These are phyloP conservation scores for Liodrosophila aerea DNA, from an alignment of 2,888 invertebrate genomes.

Conservation along the genomic window DNA sequence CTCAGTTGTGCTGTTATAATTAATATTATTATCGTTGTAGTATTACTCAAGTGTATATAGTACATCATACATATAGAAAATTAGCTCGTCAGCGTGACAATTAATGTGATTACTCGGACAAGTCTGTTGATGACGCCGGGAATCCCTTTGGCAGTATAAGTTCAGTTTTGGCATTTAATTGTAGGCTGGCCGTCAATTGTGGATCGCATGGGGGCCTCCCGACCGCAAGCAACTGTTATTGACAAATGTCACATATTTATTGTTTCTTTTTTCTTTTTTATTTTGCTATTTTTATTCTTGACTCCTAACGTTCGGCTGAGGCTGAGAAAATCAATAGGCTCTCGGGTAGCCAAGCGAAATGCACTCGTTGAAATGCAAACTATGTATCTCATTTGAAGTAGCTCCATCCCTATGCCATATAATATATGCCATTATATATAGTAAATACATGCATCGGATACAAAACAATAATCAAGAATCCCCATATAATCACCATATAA, in stretches of 20 bases:
- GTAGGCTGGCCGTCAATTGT: constrained; percentile 50
- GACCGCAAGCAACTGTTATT: constrained; percentile 13
- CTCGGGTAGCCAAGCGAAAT: constrained; percentile 18
- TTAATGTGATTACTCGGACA: constrained; percentile 36
- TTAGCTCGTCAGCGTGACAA: constrained; percentile 46
- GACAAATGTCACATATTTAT: constrained; percentile 8
- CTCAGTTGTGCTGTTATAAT: constrained; percentile 54
- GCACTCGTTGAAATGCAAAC: constrained; percentile 17
- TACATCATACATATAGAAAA: constrained; percentile 18
- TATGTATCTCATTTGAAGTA: constrained; percentile 9
- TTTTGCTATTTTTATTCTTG: neutral
- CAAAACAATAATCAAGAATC: too few relatives aligned
- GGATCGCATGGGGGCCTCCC: constrained; percentile 35
- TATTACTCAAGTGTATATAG: constrained; percentile 11
- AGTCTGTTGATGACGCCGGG: constrained; percentile 62
- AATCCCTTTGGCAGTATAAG: constrained; percentile 54
- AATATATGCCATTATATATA: constrained; percentile 31
- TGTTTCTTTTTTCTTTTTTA: neutral
- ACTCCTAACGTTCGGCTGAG: too few relatives aligned
- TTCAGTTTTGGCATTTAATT: constrained; percentile 64
- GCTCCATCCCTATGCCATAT: constrained; percentile 20
- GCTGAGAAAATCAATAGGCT: constrained; percentile 51
- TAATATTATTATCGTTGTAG: constrained; percentile 8
- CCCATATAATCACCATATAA: too few relatives aligned
- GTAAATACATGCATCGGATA: constrained; percentile 3